Base-by-base conservation (phyloP, 2,797 vertebrate species). In the Poecilia gillii region DNA sequence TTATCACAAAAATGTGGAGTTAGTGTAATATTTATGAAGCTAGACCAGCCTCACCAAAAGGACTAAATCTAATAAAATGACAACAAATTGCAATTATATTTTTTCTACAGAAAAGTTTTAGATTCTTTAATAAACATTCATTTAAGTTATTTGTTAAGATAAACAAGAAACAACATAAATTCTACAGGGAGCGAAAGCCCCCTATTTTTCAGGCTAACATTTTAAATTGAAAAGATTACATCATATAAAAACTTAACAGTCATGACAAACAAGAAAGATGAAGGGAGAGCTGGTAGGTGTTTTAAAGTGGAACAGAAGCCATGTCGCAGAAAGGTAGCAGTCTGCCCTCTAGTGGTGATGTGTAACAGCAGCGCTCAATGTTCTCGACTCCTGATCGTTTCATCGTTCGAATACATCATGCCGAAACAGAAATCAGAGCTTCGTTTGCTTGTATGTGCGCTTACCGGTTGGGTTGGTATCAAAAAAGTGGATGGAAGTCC, bases 261-360 rank as follows among this genome's bases (percentile, higher is more conserved):
- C 46, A 74, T 41, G 31, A 46, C 13, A 75, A 45, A 55, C 45
- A 64, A 6, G 31, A 36, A 23, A 25, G 51, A 55, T 55, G 49
- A 74, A 66, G 31, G 11, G 18, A 75, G 28, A 45, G 28, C 16
- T 59, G 73, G 78, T 59, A 64, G 66, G 46, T 79, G 46, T 76
- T 73, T 83, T 39, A 66, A 39, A 72, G 78, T 49, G 53, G 70
- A 70, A 71, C 0, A 3, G 73, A 76, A 83, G 76, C 83, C 83
- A 85, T 88, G 73, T 89, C 90, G 93, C 84, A 84, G 73, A 82
- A 66, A 88, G 92, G 94, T 90, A 87, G 81, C 73, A 92, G 92
- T 88, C 91, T 95, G 94, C 92, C 80, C 94, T 93, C 96, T 96
- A 93, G 93, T 95, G 96, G 94, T 81, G 76, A 84, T 55, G 83